Evolutionary conservation across 2,888 invertebrate genomes (phyloP), one percentile per base, ranked within the genome.

Genomic region (Argyresthia goedartella): DNA sequence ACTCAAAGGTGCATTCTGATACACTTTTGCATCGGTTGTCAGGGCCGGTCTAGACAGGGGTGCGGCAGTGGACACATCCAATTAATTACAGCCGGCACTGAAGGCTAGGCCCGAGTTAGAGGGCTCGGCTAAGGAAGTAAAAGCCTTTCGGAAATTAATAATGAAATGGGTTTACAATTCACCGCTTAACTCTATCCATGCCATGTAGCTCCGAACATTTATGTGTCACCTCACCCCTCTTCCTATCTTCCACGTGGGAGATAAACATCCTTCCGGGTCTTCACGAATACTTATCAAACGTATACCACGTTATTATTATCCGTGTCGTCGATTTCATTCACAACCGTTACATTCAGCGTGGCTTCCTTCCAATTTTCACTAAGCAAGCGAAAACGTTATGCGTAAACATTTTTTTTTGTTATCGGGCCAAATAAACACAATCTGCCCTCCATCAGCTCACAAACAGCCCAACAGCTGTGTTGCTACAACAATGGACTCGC

Each of bases 401-500:
- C 25, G 25, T 25, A 25, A 25, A 25, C 25, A 25, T 4, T 25
- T 25, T 25, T 25, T 39, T 4, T 25, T 25, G 2, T 25, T 39
- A 39, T 39, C n/a, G 39, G 39, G 39, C n/a, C 39, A 39, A 39
- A 7, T n/a, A 39, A 39, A 39, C 39, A 13, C 39, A 11, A 8
- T 9, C 39, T 39, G 39, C 39, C 39, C 39, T 39, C 39, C 10
- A 39, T 39, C 39, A 25, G 39, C 39, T 39, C 10, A n/a, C 25
- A n/a, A 39, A n/a, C 39, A 6, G 39, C 39, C 8, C 36, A 39
- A 13, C 62, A 62, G 59, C 62, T 65, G 62, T 25, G 63, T 67
- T 62, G 59, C 60, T 59, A 63, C 54, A 56, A 66, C 67, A 69
- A 70, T 66, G 60, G 64, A 49, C 62, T 65, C 62, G 68, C 62